phyloP scores from a whole-genome alignment of 2,888 invertebrate species.

The Eustalomyia histrio region DNA sequence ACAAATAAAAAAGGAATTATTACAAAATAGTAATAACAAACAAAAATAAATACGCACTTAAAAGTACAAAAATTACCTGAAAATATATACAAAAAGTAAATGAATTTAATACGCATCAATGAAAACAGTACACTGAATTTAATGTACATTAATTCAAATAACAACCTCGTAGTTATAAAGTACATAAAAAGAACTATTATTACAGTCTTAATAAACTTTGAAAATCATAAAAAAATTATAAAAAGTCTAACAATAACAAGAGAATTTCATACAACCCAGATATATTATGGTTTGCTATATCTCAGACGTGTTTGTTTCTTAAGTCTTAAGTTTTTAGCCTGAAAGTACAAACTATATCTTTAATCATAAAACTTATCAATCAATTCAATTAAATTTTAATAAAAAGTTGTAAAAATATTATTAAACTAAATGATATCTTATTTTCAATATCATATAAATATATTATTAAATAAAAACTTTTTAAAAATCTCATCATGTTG shows the following conservation, averaged over 20 bases:
- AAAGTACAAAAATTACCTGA: slow-evolving; percentile 1
- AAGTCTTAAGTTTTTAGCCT: slow-evolving; percentile 48
- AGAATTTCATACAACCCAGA: not conserved
- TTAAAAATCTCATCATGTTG: slow-evolving; percentile 9
- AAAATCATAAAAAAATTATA: slow-evolving; percentile 13
- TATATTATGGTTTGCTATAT: not conserved
- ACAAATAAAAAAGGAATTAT: slow-evolving; percentile 11
- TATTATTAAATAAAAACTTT: not conserved
- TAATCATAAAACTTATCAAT: not conserved
- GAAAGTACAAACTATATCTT: not conserved
- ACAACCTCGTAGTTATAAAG: not conserved
- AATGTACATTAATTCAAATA: not conserved
- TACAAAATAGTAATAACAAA: slow-evolving; percentile 5
- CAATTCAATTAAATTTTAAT: not conserved
- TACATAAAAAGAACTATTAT: slow-evolving; percentile 21
- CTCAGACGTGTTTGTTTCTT: slow-evolving; percentile 27
- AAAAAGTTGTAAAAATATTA: not conserved
- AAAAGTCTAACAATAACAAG: not conserved
- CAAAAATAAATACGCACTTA: no score
- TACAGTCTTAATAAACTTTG: slow-evolving; percentile 31
- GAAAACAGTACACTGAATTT: slow-evolving; percentile 15
- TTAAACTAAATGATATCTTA: not conserved
- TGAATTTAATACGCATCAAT: slow-evolving; percentile 47
- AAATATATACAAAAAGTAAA: slow-evolving; percentile 33
- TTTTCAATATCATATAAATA: slow-evolving; percentile 2